phyloP scores from a whole-genome alignment of 2,888 invertebrate species.

The Agonopterix heracliana region DNA sequence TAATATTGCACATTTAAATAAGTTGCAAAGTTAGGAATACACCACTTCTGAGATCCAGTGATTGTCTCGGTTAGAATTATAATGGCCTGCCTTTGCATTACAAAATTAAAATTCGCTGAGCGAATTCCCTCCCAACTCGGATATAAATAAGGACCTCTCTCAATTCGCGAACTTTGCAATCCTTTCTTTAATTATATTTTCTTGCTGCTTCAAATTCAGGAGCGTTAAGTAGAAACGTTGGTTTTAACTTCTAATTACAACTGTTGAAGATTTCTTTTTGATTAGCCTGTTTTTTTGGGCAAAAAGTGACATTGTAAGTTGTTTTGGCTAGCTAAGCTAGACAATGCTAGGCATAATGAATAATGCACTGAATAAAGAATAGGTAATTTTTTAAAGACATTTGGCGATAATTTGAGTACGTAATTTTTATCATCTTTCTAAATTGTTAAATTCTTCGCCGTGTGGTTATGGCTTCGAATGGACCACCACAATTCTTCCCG shows the following conservation, averaged over 20 bases:
- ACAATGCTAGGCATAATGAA: too few relatives aligned
- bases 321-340: too few relatives aligned
- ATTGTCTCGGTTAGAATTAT: slow-evolving; percentile 41
- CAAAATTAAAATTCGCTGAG: slow-evolving; percentile 59
- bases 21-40: neutral
- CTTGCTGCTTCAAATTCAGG: slow-evolving; percentile 17
- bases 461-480: too few relatives aligned
- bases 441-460: too few relatives aligned
- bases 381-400: too few relatives aligned
- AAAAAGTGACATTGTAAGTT: too few relatives aligned
- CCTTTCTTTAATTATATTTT: slow-evolving; percentile 55
- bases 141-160: slow-evolving; percentile 49
- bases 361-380: too few relatives aligned
- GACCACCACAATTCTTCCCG: too few relatives aligned
- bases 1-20: too few relatives aligned
- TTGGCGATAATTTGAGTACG: too few relatives aligned
- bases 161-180: slow-evolving; percentile 51
- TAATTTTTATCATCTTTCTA: too few relatives aligned
- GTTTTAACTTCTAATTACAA: slow-evolving; percentile 30
- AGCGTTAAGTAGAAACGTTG: slow-evolving; percentile 21
- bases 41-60: slow-evolving; percentile 22
- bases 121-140: slow-evolving; percentile 37
- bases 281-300: too few relatives aligned
- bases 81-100: slow-evolving; percentile 40
- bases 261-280: slow-evolving; percentile 14